These are phyloP conservation scores for Sepiola atlantica DNA, from an alignment of 2,888 invertebrate species.

Conservation along the genomic window DNA sequence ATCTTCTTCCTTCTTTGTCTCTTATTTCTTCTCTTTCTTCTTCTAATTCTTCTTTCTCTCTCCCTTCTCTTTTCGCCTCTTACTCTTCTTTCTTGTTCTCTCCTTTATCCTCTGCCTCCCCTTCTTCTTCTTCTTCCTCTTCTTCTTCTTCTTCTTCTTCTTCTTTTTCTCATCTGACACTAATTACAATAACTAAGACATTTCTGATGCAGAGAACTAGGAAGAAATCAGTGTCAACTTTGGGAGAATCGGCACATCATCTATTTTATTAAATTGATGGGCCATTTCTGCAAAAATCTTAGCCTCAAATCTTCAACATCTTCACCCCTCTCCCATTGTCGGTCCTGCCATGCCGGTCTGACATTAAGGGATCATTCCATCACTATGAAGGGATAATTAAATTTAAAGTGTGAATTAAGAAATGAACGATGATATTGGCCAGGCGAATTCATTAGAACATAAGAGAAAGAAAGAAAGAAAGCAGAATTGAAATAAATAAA, in stretches of 20 bases:
- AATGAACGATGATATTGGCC: neutral
- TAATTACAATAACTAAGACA: conserved; percentile 19
- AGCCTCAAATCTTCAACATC: neutral
- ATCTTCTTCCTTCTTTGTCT: no score
- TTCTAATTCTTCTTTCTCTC: no score
- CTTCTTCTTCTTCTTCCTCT: neutral
- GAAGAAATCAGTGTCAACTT: neutral
- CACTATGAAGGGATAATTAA: conserved; percentile 9
- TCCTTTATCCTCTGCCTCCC: no score
- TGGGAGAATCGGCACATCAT: neutral
- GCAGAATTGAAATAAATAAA: neutral
- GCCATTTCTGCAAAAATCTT: no score
- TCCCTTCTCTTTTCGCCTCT: no score
- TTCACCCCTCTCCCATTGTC: neutral
- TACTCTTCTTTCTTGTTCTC: no score
- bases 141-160: neutral
- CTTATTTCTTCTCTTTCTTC: no score
- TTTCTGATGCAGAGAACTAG: neutral
- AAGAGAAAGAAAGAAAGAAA: neutral
- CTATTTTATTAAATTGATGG: neutral
- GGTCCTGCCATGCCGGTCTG: neutral
- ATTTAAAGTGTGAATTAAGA: conserved; percentile 32
- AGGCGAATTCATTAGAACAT: neutral
- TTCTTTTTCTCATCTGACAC: neutral
- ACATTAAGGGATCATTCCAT: conserved; percentile 3